Evolutionary conservation across 2,113 vertebrate species (phyloP), one percentile per base, ranked within the genome.

Genomic region (Monarcha castaneiventris): DNA sequence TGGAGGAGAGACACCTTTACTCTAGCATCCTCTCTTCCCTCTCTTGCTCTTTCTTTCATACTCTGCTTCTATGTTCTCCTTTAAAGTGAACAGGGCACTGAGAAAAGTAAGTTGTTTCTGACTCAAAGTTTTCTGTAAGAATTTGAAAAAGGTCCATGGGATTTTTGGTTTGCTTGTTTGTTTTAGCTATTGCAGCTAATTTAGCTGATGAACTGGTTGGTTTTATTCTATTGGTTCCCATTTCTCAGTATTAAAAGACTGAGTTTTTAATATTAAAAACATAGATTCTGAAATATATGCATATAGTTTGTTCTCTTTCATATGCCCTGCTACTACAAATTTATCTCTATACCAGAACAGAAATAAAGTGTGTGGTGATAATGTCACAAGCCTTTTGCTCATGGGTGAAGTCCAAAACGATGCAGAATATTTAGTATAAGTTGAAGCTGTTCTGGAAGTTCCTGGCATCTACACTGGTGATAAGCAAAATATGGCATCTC

Each of bases 371-470:
- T 72, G 52, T 86, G 77, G 64, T 86, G 84, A 54, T 72, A 86
- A 87, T 79, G 56, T 79, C 83, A 94, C 39, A 96, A 75, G 62
- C 62, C 74, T 84, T 94, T 95, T 92, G 52, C 74, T 94, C 43
- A 33, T 81, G 80, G 93, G 93, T 69, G 27, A 78, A 89, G 80
- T 95, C 79, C 94, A 93, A 80, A 90, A 66, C 44, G 46, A 55
- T 25, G 68, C 71, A 85, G 93, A 96, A 66, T 91, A 92, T 87
- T 96, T 95, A 54, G 62, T 86, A 13, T 52, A 85, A 90, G 20
- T 91, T 87, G 74, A 89, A 90, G 44, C 41, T 95, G 74, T 79
- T 96, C 83, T 96, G 84, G 88, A 90, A 91, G 73, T 90, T 94
- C 76, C 92, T 96, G 90, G 87, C 74, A 89, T 43, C 44, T 89